phyloP scores from a whole-genome alignment of 2,113 vertebrate genomes.

The Cichladusa arquata region DNA sequence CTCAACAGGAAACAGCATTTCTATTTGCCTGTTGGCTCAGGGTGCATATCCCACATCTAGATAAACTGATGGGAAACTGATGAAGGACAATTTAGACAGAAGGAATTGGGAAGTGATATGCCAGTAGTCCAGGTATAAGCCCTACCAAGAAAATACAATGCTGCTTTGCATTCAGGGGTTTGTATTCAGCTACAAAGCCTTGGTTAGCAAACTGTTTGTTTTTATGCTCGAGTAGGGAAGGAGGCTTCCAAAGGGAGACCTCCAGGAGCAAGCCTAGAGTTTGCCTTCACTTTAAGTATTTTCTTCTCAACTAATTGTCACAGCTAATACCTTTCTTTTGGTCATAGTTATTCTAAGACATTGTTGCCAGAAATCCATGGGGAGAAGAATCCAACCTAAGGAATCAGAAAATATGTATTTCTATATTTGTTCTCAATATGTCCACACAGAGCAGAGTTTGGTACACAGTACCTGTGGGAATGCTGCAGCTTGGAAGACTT shows the following conservation, averaged over 20 bases:
- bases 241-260: background rate
- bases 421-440: background rate
- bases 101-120: background rate
- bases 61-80: background rate
- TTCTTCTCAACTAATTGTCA: background rate
- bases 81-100: background rate
- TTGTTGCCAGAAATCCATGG: background rate
- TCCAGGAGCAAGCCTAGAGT: background rate
- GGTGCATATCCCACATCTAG: background rate
- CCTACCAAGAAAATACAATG: background rate
- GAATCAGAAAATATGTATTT: background rate
- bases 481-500: background rate
- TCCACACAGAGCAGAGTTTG: background rate
- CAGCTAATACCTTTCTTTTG: background rate
- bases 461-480: background rate
- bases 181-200: background rate
- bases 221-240: background rate
- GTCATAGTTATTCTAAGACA: background rate
- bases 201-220: background rate
- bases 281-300: background rate
- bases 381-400: background rate
- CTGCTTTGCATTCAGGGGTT: background rate
- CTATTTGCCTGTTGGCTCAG: background rate
- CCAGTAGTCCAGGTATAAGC: background rate
- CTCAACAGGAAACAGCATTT: conserved; percentile 43